Evolutionary conservation across 2,797 vertebrate genomes (phyloP), one percentile per base, ranked within the genome.

Genomic region (Delichon dasypus): DNA sequence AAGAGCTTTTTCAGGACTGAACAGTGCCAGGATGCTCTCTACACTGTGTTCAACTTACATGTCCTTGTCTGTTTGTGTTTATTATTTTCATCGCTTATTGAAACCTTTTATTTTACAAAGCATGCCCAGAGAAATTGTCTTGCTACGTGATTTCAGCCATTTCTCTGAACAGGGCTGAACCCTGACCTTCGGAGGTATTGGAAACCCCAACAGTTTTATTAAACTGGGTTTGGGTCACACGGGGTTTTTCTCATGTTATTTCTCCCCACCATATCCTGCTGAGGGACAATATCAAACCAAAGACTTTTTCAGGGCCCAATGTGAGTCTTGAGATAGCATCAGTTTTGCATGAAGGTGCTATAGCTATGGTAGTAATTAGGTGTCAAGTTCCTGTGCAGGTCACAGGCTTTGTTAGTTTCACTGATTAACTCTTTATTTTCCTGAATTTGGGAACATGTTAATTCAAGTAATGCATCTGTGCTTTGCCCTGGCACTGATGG

Each of bases 201-300:
- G 38, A 38, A 38, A 38, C 38, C 38, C 38, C 38, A 38, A 38
- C 12, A 38, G 3, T 14, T 58, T 73, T 32, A 54, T 55, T 91
- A 45, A 50, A 68, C 5, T 19, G 11, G 25, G 4, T 44, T 62
- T 77, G 25, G 40, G 2, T n/a, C 15, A n/a, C 4, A 7, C 67
- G 22, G 20, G 9, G 0, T 18, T 77, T 60, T 68, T 64, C 5
- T 20, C 11, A 45, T 7, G 11, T 30, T 55, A 29, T 50, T 64
- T 70, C 45, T 65, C 11, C 14, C 14, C 0, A 0, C 3, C 4
- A 5, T 17, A 21, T 27, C 10, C 42, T 74, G 19, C 10, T 70
- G 29, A 78, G 2, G 32, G 8, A 6, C 11, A 78, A 36, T 8
- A 19, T 55, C 36, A 61, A 47, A 3, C 26, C 8, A 40, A 10